These are phyloP conservation scores for Chrysolina oricalcia DNA, from an alignment of 2,888 invertebrate genomes.

Conservation along the genomic window DNA sequence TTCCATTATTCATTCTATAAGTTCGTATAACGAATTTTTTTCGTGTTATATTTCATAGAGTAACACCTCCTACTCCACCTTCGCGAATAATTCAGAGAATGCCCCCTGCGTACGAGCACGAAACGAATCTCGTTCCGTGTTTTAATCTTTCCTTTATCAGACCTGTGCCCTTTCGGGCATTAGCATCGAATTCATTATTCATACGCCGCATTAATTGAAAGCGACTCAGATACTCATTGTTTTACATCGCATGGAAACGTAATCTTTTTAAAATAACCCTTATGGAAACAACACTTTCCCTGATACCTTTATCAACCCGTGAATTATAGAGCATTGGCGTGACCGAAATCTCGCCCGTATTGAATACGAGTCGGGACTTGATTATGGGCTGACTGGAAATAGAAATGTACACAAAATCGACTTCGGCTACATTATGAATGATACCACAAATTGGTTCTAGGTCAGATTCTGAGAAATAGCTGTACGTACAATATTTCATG, in stretches of 20 bases:
- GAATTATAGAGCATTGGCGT: slow-evolving; percentile 40
- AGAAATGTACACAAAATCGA: neutral
- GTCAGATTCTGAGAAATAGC: neutral
- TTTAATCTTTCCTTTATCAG: slow-evolving; percentile 14
- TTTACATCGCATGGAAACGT: slow-evolving; percentile 26
- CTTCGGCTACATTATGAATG: neutral
- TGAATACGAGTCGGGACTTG: neutral
- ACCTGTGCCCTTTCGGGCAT: slow-evolving; percentile 5
- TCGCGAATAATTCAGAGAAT: neutral
- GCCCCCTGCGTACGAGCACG: neutral
- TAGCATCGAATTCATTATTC: slow-evolving; percentile 18
- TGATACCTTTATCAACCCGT: slow-evolving; percentile 38
- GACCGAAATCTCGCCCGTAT: slow-evolving; percentile 11
- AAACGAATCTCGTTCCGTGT: slow-evolving; percentile 6
- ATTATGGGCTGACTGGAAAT: neutral
- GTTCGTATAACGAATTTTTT: no score
- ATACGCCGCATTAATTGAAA: slow-evolving; percentile 23
- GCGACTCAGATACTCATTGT: slow-evolving; percentile 22
- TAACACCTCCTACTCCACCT: neutral
- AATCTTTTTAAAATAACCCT: slow-evolving; percentile 25
- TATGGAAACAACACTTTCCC: slow-evolving; percentile 30
- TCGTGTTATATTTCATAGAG: neutral
- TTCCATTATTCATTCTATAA: no score
- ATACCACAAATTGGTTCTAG: neutral
- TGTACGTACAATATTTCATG: no score